Base-by-base conservation (phyloP, 1,140 invertebrate species). In the Rhopalosiphum maidis region DNA sequence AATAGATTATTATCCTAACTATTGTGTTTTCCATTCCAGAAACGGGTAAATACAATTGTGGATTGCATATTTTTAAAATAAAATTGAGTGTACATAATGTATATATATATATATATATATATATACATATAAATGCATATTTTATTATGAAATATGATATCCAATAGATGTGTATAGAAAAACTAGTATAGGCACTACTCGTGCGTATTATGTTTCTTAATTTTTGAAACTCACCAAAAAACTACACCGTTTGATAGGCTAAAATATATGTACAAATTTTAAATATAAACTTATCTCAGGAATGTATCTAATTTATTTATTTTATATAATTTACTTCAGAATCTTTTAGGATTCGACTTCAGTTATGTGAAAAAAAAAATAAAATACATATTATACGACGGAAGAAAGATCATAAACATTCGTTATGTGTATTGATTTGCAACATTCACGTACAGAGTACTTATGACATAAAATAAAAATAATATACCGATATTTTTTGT, bases 1-100 rank as follows among this genome's bases (percentile, higher is more conserved):
- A 86, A 86, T 41, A 46, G 85, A 86, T 86, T 86, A 86, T 86
- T 86, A 86, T 86, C 25, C 85, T 86, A 86, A 86, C 83, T 86
- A 86, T 86, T 43, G 41, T 46, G 25, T 86, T 86, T 86, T 86
- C 43, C 85, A 86, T 46, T 86, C 46, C 41, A 86, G 41, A 46
- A 86, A 43, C 30, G 85, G 46, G 85, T 86, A 86, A 86, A 86
- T 86, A 86, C 30, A 86, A 86, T 46, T 11, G 85, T 86, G 43
- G 3, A 86, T 46, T 46, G 43, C 23, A 86, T 86, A 46, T 86
- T 86, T 86, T 43, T 43, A 30, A 43, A 86, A 83, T 83, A 83
- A 83, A 83, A 83, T 37, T 35, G 22, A 83, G 35, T 35, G 35
- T 82, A 82, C 35, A 82, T 68, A 35, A 43, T 85, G 43, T 83